These are phyloP conservation scores for Papilio helenus DNA, from an alignment of 1,140 invertebrate genomes.

Conservation along the genomic window DNA sequence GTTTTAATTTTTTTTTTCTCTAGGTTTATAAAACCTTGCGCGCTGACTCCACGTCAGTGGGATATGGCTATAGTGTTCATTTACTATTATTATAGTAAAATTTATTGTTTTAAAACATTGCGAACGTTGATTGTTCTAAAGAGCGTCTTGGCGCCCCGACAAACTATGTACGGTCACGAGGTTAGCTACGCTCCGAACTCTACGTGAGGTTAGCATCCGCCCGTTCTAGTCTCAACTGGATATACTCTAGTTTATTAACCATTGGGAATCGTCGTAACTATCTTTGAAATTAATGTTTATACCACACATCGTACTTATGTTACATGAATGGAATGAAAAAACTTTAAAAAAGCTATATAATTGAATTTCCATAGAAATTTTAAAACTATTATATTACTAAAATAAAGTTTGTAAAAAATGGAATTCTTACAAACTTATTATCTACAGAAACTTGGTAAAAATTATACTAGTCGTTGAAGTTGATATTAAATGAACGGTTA, in stretches of 20 bases:
- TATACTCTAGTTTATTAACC: not conserved
- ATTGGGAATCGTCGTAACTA: not conserved
- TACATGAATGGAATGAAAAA: not conserved
- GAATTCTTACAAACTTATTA: too few relatives aligned
- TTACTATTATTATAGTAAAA: too few relatives aligned
- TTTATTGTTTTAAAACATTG: not conserved
- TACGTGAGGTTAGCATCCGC: not conserved
- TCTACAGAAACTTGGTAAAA: too few relatives aligned
- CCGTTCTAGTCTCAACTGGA: conserved; percentile 11
- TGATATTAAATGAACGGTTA: not conserved
- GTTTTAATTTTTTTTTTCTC: too few relatives aligned
- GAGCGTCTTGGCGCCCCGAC: not conserved
- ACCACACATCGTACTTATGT: not conserved
- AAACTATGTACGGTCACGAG: not conserved
- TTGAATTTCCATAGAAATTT: too few relatives aligned
- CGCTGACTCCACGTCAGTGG: too few relatives aligned
- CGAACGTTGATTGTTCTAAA: not conserved
- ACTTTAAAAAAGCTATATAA: not conserved
- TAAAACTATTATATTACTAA: too few relatives aligned
- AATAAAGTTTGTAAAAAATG: too few relatives aligned
- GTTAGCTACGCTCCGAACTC: not conserved
- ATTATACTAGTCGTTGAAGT: too few relatives aligned
- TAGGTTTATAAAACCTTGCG: too few relatives aligned
- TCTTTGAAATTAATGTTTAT: conserved; percentile 10
- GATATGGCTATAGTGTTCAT: too few relatives aligned